Percentiles rank a stretch among this genome's conserved stretches.
Conservation (phyloP, 2,113 vertebrate genomes). For the mouse (Mus musculus) region DNA sequence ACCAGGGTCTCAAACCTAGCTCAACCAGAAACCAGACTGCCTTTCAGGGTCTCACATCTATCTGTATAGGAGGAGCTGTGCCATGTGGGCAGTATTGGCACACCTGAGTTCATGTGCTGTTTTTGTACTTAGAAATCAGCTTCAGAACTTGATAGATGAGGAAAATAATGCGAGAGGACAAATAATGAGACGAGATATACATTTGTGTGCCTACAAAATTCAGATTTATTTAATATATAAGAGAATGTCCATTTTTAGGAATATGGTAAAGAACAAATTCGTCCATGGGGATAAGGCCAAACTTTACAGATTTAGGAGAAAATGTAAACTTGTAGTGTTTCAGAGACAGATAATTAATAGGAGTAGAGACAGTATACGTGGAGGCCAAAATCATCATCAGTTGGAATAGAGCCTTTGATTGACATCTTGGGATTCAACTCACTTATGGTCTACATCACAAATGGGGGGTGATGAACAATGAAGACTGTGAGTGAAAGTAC, state of each 20-base stretch:
- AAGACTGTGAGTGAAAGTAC: neutral
- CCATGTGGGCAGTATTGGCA: neutral
- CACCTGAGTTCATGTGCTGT: neutral
- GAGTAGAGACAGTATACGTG: neutral
- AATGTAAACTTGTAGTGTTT: neutral
- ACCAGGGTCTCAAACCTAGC: too few relatives aligned
- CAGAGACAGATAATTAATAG: neutral
- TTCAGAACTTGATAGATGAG: neutral
- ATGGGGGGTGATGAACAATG: neutral
- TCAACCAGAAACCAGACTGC: too few relatives aligned
- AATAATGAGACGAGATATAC: neutral
- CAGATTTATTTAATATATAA: slow-evolving; percentile 53
- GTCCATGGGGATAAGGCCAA: neutral
- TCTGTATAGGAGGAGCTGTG: neutral
- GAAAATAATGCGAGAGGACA: neutral
- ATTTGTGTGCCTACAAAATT: neutral
- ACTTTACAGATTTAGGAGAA: neutral
- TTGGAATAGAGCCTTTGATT: neutral
- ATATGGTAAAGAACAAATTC: neutral
- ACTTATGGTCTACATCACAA: neutral
- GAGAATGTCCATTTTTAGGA: neutral
- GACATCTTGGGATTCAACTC: neutral
- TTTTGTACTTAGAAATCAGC: neutral
- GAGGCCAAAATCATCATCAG: neutral
- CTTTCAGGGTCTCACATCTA: too few relatives aligned